Conservation (phyloP, 1,140 invertebrate species). For the Nephotettix cincticeps region DNA sequence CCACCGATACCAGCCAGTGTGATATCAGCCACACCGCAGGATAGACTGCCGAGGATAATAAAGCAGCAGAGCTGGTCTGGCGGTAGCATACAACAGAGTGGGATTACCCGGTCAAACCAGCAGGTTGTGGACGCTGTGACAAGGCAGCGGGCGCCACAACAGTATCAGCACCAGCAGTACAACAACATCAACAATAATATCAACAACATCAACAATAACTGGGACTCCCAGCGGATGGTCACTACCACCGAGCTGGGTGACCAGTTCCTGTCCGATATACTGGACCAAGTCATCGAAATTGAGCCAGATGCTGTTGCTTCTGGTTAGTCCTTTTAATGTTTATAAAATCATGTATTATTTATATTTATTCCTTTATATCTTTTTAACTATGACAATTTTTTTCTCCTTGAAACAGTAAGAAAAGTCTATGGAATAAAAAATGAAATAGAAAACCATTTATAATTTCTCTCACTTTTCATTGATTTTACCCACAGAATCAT, state of each 20-base stretch:
- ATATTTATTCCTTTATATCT: too few relatives aligned
- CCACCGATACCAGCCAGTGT: constrained; percentile 63
- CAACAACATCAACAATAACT: constrained; percentile 41
- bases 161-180: background rate
- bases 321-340: constrained; percentile 48
- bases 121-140: constrained; percentile 36
- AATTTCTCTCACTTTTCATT: too few relatives aligned
- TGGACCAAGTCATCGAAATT: constrained; percentile 82
- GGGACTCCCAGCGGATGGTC: background rate
- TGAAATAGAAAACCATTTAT: too few relatives aligned
- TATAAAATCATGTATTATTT: too few relatives aligned
- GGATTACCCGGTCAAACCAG: constrained; percentile 41
- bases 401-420: too few relatives aligned
- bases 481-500: too few relatives aligned
- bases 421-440: too few relatives aligned
- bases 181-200: constrained; percentile 45
- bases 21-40: constrained; percentile 64
- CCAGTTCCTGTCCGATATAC: constrained; percentile 72
- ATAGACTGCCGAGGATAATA: constrained; percentile 55
- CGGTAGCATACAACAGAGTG: constrained; percentile 44
- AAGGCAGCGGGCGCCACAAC: background rate
- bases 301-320: constrained; percentile 59
- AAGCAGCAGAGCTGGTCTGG: constrained; percentile 40
- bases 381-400: too few relatives aligned
- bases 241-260: constrained; percentile 48